phyloP scores from a whole-genome alignment of 1,140 invertebrate species.

The Patella vulgata region DNA sequence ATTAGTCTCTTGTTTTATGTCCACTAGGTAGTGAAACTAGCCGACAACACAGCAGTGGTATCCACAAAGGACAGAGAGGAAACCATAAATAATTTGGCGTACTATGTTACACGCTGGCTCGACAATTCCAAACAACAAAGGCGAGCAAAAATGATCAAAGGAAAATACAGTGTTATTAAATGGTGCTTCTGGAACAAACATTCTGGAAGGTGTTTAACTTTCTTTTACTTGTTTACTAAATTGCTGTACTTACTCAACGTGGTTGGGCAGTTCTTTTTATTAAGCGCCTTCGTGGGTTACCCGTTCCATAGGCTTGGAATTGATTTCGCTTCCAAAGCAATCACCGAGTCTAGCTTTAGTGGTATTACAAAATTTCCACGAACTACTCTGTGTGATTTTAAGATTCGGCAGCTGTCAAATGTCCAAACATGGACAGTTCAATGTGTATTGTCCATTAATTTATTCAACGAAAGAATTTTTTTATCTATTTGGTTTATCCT shows the following conservation, averaged over 20 bases:
- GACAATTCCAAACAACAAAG: no score
- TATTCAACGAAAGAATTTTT: slow-evolving; percentile 71
- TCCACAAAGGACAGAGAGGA: slow-evolving; percentile 48
- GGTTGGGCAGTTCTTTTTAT: slow-evolving; percentile 68
- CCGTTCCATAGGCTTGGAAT: slow-evolving; percentile 69
- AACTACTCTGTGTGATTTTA: slow-evolving; percentile 70
- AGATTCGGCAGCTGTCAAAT: slow-evolving; percentile 65
- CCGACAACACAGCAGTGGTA: slow-evolving; percentile 46
- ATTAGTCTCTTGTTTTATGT: no score
- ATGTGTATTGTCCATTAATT: slow-evolving; percentile 68
- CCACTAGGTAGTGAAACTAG: slow-evolving; percentile 59
- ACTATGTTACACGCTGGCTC: slow-evolving; percentile 57
- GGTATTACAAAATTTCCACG: slow-evolving; percentile 58
- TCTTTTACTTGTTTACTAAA: slow-evolving; percentile 69
- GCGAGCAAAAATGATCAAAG: no score
- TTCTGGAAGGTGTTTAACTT: slow-evolving; percentile 67
- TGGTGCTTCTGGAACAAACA: slow-evolving; percentile 66
- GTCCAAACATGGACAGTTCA: slow-evolving; percentile 61
- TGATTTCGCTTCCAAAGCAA: slow-evolving; percentile 65
- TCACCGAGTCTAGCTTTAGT: slow-evolving; percentile 65
- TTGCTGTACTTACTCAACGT: slow-evolving; percentile 68
- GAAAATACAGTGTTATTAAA: no score
- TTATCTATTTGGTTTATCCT: slow-evolving; percentile 71
- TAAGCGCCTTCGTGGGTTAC: slow-evolving; percentile 68
- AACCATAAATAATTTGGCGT: slow-evolving; percentile 51